Base-by-base conservation (phyloP, 2,113 vertebrate species). In the Phyllopteryx taeniolatus region DNA sequence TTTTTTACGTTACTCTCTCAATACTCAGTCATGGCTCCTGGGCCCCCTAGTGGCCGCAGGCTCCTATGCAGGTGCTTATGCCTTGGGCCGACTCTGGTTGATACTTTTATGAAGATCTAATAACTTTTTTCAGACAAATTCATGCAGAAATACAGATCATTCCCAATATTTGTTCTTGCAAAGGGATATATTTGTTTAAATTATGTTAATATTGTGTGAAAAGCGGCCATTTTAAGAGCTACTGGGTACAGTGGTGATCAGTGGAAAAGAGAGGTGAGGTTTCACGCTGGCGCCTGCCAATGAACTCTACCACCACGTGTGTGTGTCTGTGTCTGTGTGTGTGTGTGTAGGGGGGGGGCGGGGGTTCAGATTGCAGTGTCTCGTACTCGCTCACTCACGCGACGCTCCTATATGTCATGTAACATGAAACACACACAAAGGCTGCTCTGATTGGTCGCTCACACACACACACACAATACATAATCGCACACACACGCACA, bases 351-450 rank as follows among this genome's bases (percentile, higher is more conserved):
- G 62, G 33, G 71, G 22, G 59, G 44, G 62, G 19, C 2, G 64
- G 69, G 60, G 82, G 77, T 77, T 88, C 84, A 78, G 76, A 51
- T 90, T 86, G 83, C 85, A 84, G 53, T 42, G 70, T 61, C 71
- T 17, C 44, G 70, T 73, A 79, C 76, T 89, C 85, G 75, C 80
- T 88, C 83, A 80, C 81, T 76, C 87, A 61, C 31, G 70, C 73
- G 76, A 78, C 81, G 53, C 61, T 71, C 69, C 81, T 76, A 85
- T 85, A 81, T 65, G 53, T 77, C 62, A 63, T 82, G 88, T 83
- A 91, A 91, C 73, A 12, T 59, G 75, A 90, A 67, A 80, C 14
- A 59, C 70, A 51, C 62, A 5, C 61, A 51, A 43, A n/a, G 35
- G 43, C 39, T 43, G 42, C 20, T 65, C 62, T 65, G 42, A 65